Percentiles rank a stretch among this genome's conserved stretches.
Conservation (phyloP, 1,140 invertebrate species). For the Drosophila kanapiae region DNA sequence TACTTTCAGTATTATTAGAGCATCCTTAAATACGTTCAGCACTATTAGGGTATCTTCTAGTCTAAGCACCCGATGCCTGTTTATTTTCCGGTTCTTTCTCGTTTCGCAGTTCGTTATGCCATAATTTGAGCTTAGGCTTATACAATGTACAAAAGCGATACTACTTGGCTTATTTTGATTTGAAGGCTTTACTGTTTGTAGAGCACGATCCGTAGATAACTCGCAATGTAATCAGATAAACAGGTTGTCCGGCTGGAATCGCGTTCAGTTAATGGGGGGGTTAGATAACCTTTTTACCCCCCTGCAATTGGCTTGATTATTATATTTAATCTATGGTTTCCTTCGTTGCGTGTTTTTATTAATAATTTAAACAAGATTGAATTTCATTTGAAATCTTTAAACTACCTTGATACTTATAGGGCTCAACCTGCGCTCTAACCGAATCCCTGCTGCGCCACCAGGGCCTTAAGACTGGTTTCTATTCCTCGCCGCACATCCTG, state of each 20-base stretch:
- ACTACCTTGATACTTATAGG: constrained; percentile 79
- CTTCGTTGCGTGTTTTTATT: no score
- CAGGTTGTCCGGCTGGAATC: background rate
- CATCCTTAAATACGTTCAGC: no score
- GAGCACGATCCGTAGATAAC: constrained; percentile 27
- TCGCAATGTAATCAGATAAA: constrained; percentile 23
- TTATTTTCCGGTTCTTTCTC: constrained; percentile 13
- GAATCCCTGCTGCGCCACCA: constrained; percentile 95
- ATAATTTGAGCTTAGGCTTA: constrained; percentile 27
- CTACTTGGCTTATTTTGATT: constrained; percentile 16
- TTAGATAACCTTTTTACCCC: no score
- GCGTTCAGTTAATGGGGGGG: constrained; percentile 9
- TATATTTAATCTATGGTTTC: background rate
- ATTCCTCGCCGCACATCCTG: constrained; percentile 97
- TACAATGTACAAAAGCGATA: background rate
- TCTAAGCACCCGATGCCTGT: background rate
- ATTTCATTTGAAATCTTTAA: background rate
- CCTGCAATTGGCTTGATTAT: no score
- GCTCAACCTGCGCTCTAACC: constrained; percentile 96
- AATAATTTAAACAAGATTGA: background rate
- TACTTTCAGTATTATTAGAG: no score
- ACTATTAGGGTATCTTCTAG: background rate
- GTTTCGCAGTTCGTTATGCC: constrained; percentile 6
- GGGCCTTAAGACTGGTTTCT: constrained; percentile 97
- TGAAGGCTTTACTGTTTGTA: background rate